phyloP scores from a whole-genome alignment of 2,888 invertebrate species.

The Erebia palarica region DNA sequence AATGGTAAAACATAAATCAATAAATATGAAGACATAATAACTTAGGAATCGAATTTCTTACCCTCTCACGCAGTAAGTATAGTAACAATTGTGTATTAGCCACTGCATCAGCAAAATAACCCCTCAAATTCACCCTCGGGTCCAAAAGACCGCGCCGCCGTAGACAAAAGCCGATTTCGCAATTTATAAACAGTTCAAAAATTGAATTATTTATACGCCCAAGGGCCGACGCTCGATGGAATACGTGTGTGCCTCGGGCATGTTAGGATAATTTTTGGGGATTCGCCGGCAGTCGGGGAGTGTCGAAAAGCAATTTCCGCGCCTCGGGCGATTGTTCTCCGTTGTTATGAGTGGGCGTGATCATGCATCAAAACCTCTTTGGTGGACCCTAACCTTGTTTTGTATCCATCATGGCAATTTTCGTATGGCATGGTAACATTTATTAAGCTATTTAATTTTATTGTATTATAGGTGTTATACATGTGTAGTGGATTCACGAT shows the following conservation, averaged over 20 bases:
- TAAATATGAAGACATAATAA: neutral
- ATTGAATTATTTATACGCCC: conserved; percentile 63
- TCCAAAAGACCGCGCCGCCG: conserved; percentile 22
- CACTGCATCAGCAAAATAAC: conserved; percentile 13
- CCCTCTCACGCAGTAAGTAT: neutral
- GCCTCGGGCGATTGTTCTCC: conserved; percentile 63
- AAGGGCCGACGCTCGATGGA: conserved; percentile 41
- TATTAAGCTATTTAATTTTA: conserved; percentile 35
- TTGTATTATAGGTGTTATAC: conserved; percentile 41
- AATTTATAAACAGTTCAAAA: conserved; percentile 59
- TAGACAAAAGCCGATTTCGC: conserved; percentile 48
- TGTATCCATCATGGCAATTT: conserved; percentile 36
- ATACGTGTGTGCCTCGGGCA: conserved; percentile 38
- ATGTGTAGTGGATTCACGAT: no score
- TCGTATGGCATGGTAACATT: neutral
- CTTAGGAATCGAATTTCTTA: neutral
- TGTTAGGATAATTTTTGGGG: conserved; percentile 45
- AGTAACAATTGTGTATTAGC: neutral
- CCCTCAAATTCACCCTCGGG: conserved; percentile 11
- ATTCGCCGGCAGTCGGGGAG: conserved; percentile 40
- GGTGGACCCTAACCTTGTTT: conserved; percentile 43
- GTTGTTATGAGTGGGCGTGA: conserved; percentile 43
- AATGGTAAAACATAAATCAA: neutral
- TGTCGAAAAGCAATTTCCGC: conserved; percentile 69
- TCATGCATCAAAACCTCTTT: conserved; percentile 42